Conservation (phyloP, 2,797 vertebrate species). For the Pseudochirops corinnae region DNA sequence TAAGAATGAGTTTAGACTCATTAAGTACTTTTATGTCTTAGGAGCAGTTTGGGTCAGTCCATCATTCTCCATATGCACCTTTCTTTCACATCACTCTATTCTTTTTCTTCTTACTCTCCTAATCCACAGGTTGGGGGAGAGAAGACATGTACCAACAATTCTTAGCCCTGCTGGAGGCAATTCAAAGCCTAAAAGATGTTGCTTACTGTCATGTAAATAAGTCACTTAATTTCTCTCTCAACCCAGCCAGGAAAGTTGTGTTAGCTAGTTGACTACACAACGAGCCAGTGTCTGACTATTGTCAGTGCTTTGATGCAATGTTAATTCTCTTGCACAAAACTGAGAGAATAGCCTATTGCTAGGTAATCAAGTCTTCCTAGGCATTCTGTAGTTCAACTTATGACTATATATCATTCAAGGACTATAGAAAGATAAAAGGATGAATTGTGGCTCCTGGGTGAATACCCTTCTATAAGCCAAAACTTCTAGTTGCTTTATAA, state of each 20-base stretch:
- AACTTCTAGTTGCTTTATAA: not conserved
- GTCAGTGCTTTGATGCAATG: not conserved
- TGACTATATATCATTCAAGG: not conserved
- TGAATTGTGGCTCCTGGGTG: not conserved
- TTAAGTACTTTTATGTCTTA: not conserved
- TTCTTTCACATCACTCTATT: not conserved
- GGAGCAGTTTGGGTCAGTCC: not conserved
- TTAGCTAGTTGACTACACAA: not conserved
- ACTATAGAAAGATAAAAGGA: not conserved
- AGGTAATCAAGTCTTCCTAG: not conserved
- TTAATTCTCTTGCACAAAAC: not conserved
- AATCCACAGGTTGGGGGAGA: not conserved
- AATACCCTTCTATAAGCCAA: not conserved
- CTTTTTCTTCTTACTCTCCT: not conserved
- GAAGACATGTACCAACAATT: not conserved
- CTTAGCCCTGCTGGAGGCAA: not conserved
- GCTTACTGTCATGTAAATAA: not conserved
- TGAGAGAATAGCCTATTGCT: not conserved
- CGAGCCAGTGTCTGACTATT: not conserved
- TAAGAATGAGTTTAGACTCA: not conserved
- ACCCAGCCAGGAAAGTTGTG: not conserved
- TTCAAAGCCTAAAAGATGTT: not conserved
- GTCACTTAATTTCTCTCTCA: not conserved
- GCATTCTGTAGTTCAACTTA: not conserved
- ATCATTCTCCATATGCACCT: not conserved